Base-by-base conservation (phyloP, 2,797 vertebrate species). In the Coracias cyanogaster region DNA sequence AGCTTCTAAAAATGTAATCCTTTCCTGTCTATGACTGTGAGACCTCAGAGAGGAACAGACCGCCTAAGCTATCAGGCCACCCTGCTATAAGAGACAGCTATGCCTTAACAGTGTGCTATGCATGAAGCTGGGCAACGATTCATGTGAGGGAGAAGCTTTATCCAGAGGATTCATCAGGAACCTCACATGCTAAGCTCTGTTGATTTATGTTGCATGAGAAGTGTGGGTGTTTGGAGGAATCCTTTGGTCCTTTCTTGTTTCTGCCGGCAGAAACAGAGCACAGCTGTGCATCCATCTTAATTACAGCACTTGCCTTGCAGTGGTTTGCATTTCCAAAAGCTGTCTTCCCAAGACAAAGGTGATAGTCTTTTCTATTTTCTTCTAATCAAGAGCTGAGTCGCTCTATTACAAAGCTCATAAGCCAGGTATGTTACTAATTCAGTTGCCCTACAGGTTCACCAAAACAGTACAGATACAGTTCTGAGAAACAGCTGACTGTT, bases 281-380 rank as follows among this genome's bases (percentile, higher is more conserved):
- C 43, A 58, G 35, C 89, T 83, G 48, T 66, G 33, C 58, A 82
- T 86, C 70, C 37, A 51, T 92, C 81, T 84, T 67, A 78, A 89
- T 85, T 62, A 85, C 41, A 81, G 74, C 1, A 10, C 67, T 81
- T 86, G 26, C 48, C 52, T 80, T 51, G 21, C 51, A 70, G 54
- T 2, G 9, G 48, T 83, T 69, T 84, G 37, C 48, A 24, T 89
- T 94, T 76, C 70, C 90, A 90, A 51, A 35, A 62, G 52, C 41
- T 88, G 29, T 26, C 52, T 90, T 83, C 29, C 39, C 33, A 20
- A 54, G 64, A 45, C 31, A 90, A 82, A 89, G 33, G 54, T 39
- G 58, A 62, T 10, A 67, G 21, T 45, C 60, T 62, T 79, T 55
- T 55, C 28, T 80, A 7, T 74, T 79, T 86, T 37, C 64, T 80